Evolutionary conservation across 2,888 invertebrate genomes (phyloP).

Genomic region (Anthrax anthrax): DNA sequence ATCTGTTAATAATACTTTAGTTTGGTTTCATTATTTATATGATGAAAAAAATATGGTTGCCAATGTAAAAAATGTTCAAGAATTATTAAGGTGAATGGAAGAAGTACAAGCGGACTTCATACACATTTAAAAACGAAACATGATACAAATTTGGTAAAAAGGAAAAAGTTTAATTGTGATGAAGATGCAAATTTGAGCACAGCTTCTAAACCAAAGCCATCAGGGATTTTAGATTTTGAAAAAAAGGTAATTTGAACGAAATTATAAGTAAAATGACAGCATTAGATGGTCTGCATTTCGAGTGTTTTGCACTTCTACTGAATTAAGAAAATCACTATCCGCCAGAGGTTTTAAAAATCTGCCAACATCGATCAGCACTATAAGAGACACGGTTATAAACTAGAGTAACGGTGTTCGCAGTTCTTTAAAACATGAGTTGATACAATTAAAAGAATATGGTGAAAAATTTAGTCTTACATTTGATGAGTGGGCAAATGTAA

Average conservation of each 20-base stretch:
- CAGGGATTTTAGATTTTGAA: neutral
- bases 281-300: slow-evolving; percentile 2
- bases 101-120: neutral
- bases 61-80: too few species aligned
- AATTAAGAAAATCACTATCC: slow-evolving; percentile 1
- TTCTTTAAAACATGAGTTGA: neutral
- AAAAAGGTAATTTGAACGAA: neutral
- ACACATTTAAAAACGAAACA: slow-evolving; percentile 1
- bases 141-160: neutral
- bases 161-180: neutral
- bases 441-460: neutral
- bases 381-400: neutral
- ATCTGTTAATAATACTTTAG: neutral
- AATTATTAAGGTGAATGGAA: too few species aligned
- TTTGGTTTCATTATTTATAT: neutral
- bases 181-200: neutral
- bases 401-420: neutral
- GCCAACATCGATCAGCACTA: slow-evolving; percentile 2
- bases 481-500: slow-evolving; percentile 3
- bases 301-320: slow-evolving; percentile 1
- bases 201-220: neutral
- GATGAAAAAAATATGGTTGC: neutral
- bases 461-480: slow-evolving; percentile 2
- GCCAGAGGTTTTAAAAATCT: slow-evolving; percentile 1
- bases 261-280: neutral